A percentile compares a stretch with the other conserved stretches of the same genome.
Conservation (phyloP, 2,797 vertebrate genomes). For the Champsocephalus esox region DNA sequence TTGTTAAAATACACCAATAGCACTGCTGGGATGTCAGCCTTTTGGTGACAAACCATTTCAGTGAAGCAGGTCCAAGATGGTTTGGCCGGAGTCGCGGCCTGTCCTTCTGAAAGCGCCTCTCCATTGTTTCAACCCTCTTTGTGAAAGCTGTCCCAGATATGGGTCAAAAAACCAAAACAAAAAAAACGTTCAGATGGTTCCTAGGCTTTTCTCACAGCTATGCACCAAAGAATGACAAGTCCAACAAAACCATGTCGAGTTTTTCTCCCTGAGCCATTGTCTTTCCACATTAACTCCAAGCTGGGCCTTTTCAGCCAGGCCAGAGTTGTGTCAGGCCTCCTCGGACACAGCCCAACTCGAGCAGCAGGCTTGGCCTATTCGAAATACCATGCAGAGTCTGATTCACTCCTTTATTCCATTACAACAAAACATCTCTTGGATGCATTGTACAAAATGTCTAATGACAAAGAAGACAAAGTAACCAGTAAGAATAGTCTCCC, state of each 20-base stretch:
- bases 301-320: constrained; percentile 85
- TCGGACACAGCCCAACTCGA: constrained; percentile 82
- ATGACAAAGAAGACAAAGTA: constrained; percentile 74
- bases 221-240: constrained; percentile 88
- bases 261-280: constrained; percentile 87
- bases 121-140: constrained; percentile 82
- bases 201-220: constrained; percentile 85
- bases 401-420: constrained; percentile 80
- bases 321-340: constrained; percentile 86
- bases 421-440: constrained; percentile 74
- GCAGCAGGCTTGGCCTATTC: constrained; percentile 84
- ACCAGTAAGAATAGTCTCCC: constrained; percentile 74
- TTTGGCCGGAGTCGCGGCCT: constrained; percentile 72
- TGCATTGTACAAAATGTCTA: constrained; percentile 72
- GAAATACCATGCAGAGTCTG: constrained; percentile 80
- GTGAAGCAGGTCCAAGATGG: constrained; percentile 79
- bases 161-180: constrained; percentile 85
- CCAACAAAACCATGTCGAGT: constrained; percentile 87
- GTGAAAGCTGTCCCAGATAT: constrained; percentile 85
- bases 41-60: constrained; percentile 69
- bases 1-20: constrained; percentile 62
- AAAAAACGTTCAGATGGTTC: constrained; percentile 88
- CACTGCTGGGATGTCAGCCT: constrained; percentile 76
- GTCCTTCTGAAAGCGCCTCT: constrained; percentile 78
- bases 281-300: constrained; percentile 87